Evolutionary conservation across 2,113 vertebrate genomes (phyloP), one percentile per base, ranked within the genome.

Genomic region (Varanus salvator): DNA sequence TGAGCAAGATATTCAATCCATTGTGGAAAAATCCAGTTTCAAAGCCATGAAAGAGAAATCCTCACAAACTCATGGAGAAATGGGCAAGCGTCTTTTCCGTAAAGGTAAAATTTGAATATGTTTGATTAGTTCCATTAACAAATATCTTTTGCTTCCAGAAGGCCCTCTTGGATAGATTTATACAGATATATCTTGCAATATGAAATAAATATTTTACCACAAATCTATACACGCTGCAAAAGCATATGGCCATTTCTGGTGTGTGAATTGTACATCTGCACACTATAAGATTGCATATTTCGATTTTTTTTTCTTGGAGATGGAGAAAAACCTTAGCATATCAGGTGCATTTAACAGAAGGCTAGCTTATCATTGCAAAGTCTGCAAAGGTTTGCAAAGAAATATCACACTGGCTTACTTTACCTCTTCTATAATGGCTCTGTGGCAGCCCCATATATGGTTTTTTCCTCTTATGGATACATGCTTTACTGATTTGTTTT

Each of bases 11-110:
- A 94, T 98, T 75, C 84, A 89, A 84, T 90, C 90, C 82, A 93
- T 98, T 84, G 85, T 97, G 0, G 89, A 95, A 23, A 94, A 86
- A 0, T 98, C 97, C 29, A 97, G 95, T 84, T 99, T 98, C 92
- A 95, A 80, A 21, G 94, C 96, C 27, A 98, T 98, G 98, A 97
- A 96, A 92, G 91, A 96, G 1, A 96, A 93, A 50, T 95, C 97
- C 12, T 80, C 7, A 21, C 86, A 95, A 87, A 97, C 95, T 0
- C 97, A 98, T 1, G 97, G 97, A 0, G 50, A 69, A 0, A 84
- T 98, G 12, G 97, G 96, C 23, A 92, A 94, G 0, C 87, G 95
- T 74, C 89, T 98, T 64, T 98, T 98, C 92, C 84, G 90, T 77
- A 97, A 96, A 89, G 96, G 97, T 97, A 90, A 91, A 31, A 75